Evolutionary conservation across 2,113 vertebrate species (phyloP).

Genomic region (Nothocercus julius): DNA sequence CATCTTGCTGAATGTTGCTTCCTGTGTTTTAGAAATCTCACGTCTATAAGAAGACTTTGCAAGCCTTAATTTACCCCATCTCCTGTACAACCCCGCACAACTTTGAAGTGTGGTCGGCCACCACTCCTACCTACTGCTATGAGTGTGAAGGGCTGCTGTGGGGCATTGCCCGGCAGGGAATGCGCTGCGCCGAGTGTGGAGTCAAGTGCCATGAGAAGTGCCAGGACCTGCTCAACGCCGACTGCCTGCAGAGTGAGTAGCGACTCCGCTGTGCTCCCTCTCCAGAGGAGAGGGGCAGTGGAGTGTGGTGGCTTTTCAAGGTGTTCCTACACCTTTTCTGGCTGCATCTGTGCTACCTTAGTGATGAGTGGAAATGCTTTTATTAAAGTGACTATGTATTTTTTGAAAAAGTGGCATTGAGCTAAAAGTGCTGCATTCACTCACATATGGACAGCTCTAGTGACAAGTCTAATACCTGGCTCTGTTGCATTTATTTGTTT

Average conservation of each 20-base stretch:
- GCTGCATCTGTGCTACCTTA: not conserved
- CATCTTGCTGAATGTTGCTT: not conserved
- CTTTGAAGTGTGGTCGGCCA: constrained; percentile 97
- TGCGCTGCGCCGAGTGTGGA: constrained; percentile 95
- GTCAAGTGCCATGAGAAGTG: constrained; percentile 99
- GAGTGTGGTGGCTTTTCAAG: not conserved
- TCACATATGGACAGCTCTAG: not conserved
- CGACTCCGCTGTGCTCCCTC: not conserved
- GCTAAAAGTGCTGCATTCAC: accelerated
- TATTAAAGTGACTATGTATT: not conserved
- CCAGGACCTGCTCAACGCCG: constrained; percentile 96
- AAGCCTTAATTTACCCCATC: constrained; percentile 99
- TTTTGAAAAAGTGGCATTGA: not conserved
- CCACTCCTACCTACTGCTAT: constrained; percentile 97
- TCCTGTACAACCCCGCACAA: constrained; percentile 97
- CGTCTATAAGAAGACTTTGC: constrained; percentile 97
- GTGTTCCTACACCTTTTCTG: not conserved
- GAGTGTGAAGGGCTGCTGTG: constrained; percentile 97
- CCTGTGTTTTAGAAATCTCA: constrained; percentile 88
- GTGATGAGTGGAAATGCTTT: not conserved
- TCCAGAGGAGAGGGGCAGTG: not conserved
- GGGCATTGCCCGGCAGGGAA: constrained; percentile 97
- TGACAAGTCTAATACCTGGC: not conserved
- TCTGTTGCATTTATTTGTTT: not conserved
- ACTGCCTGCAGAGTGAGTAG: constrained; percentile 95